These are phyloP conservation scores for Collichthys lucidus DNA, from an alignment of 2,113 vertebrate genomes.

Conservation along the genomic window DNA sequence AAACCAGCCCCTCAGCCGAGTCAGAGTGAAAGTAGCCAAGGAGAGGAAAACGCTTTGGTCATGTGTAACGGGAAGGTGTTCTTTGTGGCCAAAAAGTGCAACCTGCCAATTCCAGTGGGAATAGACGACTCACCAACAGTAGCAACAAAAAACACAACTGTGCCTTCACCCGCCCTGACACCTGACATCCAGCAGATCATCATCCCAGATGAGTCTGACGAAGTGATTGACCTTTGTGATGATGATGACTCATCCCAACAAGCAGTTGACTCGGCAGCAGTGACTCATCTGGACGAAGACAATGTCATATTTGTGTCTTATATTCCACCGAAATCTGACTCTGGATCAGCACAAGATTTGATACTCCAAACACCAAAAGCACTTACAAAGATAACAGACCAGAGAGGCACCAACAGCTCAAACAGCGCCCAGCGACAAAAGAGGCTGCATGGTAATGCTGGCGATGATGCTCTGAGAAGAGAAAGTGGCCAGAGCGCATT, in stretches of 20 bases:
- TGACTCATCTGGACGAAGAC: conserved; percentile 69
- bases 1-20: conserved; percentile 32
- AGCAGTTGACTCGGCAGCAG: background rate
- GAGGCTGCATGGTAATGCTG: background rate
- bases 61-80: conserved; percentile 90
- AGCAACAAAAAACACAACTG: conserved; percentile 1
- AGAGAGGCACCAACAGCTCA: background rate
- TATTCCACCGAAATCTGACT: conserved; percentile 73
- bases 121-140: background rate
- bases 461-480: background rate
- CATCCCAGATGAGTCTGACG: conserved; percentile 24
- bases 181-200: background rate
- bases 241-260: conserved; percentile 48
- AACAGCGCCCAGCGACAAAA: background rate
- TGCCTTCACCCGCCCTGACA: background rate
- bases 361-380: background rate
- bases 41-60: conserved; percentile 86
- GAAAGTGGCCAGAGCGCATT: background rate
- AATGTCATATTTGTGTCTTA: conserved; percentile 85
- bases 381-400: background rate
- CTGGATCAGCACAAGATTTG: background rate
- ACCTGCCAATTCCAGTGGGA: background rate
- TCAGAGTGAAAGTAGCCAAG: conserved; percentile 71
- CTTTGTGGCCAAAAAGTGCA: conserved; percentile 84
- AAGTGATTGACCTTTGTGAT: conserved; percentile 82